Conservation (phyloP, 2,113 vertebrate species). For the Petaurus breviceps region DNA sequence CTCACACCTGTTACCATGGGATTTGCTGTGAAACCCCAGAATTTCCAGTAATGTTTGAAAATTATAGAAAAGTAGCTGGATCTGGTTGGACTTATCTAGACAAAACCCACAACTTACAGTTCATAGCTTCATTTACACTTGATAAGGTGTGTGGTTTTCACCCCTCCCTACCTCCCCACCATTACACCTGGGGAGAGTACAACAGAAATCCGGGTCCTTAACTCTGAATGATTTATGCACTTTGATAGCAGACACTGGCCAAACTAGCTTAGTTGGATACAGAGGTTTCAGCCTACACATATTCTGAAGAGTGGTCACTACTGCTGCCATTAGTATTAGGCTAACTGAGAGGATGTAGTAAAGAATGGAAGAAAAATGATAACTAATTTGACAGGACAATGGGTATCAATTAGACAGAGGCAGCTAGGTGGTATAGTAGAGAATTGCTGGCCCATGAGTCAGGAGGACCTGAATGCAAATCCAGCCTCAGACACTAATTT, state of each 20-base stretch:
- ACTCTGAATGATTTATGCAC: constrained; percentile 65
- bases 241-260: constrained; percentile 64
- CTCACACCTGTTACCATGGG: not conserved
- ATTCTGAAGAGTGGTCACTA: constrained; percentile 63
- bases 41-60: constrained; percentile 1
- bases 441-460: no score
- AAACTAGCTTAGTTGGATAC: constrained; percentile 71
- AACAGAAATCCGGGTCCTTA: constrained; percentile 50
- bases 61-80: not conserved
- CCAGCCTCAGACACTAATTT: no score
- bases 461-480: no score
- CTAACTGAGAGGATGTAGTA: constrained; percentile 43
- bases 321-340: constrained; percentile 42
- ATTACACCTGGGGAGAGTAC: constrained; percentile 50
- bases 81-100: not conserved
- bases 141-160: not conserved
- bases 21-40: not conserved
- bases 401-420: constrained; percentile 42
- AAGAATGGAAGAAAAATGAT: constrained; percentile 39
- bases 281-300: constrained; percentile 55
- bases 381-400: constrained; percentile 51
- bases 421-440: no score
- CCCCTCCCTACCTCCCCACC: not conserved
- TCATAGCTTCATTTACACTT: not conserved
- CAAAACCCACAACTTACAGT: constrained; percentile 7